A percentile compares a stretch with the other conserved stretches of the same genome.
Evolutionary conservation across 2,113 vertebrate species (phyloP).

Genomic region (Nanger granti): DNA sequence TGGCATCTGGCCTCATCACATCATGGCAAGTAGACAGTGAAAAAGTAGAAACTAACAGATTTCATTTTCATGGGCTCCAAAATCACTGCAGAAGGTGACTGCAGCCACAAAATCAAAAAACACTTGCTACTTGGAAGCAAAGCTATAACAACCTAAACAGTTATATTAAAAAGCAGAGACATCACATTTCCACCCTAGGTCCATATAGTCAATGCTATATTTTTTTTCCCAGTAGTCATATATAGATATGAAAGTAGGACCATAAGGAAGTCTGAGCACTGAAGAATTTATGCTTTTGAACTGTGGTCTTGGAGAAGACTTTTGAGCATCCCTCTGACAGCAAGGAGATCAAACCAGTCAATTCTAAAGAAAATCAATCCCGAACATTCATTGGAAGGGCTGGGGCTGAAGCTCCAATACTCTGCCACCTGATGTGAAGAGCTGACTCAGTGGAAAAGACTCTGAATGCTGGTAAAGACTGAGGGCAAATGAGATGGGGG

Average conservation of each 20-base stretch:
- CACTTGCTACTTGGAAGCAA: neutral
- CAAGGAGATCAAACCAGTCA: neutral
- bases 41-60: neutral
- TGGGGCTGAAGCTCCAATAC: neutral
- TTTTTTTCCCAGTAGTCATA: neutral
- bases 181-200: neutral
- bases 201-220: neutral
- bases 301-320: neutral
- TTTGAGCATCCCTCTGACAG: neutral
- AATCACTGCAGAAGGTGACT: neutral
- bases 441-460: neutral
- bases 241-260: neutral
- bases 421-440: neutral
- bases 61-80: neutral
- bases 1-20: neutral
- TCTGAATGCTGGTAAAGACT: neutral
- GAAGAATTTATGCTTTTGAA: neutral
- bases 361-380: neutral
- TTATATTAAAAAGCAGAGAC: neutral
- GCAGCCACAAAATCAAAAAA: neutral
- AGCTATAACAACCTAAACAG: neutral
- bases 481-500: neutral
- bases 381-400: neutral
- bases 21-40: neutral
- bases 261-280: neutral